phyloP scores from a whole-genome alignment of 2,797 vertebrate genomes.

The Enteromius radiatus region DNA sequence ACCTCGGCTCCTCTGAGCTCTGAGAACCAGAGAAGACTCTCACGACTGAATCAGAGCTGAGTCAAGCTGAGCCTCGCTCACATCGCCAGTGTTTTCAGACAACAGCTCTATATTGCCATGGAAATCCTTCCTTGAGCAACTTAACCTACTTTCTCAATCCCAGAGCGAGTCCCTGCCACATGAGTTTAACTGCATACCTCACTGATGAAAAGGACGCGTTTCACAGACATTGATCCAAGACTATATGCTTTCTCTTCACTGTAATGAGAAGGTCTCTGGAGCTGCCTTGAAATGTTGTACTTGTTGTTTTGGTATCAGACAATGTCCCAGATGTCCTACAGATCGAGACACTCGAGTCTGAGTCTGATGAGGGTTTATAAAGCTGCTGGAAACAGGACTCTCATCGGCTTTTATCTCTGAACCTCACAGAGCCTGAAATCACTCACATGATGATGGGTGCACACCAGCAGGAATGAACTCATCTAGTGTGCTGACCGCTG shows the following conservation, averaged over 20 bases:
- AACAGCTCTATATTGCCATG: slow-evolving; percentile 50
- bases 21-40: slow-evolving; percentile 20
- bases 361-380: slow-evolving; percentile 23
- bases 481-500: slow-evolving; percentile 38
- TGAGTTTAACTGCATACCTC: slow-evolving; percentile 17
- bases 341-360: slow-evolving; percentile 18
- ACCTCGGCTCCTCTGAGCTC: not conserved
- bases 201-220: not conserved
- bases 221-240: not conserved
- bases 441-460: not conserved
- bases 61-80: slow-evolving; percentile 19
- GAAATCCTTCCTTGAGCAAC: slow-evolving; percentile 43
- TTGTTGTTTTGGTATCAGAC: slow-evolving; percentile 7
- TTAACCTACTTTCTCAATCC: slow-evolving; percentile 32
- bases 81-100: slow-evolving; percentile 46
- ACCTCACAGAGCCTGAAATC: not conserved
- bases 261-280: not conserved
- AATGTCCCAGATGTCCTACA: slow-evolving; percentile 34
- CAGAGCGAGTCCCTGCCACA: slow-evolving; percentile 12
- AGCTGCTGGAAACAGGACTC: slow-evolving; percentile 36
- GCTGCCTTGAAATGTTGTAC: not conserved
- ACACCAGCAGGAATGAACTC: slow-evolving; percentile 18
- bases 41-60: slow-evolving; percentile 25
- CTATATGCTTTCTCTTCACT: not conserved
- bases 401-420: slow-evolving; percentile 38